Conservation (phyloP, 2,113 vertebrate species). For the Philantomba maxwellii region DNA sequence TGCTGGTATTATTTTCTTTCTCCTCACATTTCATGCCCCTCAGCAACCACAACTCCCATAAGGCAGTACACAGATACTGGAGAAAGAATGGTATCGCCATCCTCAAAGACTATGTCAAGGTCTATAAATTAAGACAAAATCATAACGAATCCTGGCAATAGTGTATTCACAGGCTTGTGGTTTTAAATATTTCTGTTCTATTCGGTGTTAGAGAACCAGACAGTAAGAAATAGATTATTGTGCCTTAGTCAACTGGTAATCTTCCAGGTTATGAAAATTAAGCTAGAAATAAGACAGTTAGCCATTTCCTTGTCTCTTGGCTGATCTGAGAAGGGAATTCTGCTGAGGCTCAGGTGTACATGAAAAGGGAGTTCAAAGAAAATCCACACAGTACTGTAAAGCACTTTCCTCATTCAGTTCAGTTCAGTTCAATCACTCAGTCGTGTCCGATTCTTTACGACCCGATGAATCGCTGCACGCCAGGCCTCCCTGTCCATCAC, state of each 20-base stretch:
- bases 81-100: not conserved
- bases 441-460: fast-evolving
- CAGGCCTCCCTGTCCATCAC: too few relatives aligned
- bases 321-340: not conserved
- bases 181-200: not conserved
- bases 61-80: not conserved
- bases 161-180: not conserved
- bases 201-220: not conserved
- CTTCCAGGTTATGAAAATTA: not conserved
- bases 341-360: not conserved
- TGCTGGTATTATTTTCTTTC: not conserved
- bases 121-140: not conserved
- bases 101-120: not conserved
- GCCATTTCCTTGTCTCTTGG: not conserved
- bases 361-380: not conserved
- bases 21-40: not conserved
- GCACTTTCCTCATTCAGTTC: not conserved
- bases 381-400: not conserved
- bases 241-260: not conserved
- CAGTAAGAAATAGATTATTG: not conserved
- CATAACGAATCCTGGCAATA: not conserved
- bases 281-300: not conserved
- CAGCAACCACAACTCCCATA: not conserved
- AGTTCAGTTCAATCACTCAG: too few relatives aligned
- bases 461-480: too few relatives aligned